phyloP scores from a whole-genome alignment of 2,797 vertebrate genomes.

The Chaenodraco wilsoni region DNA sequence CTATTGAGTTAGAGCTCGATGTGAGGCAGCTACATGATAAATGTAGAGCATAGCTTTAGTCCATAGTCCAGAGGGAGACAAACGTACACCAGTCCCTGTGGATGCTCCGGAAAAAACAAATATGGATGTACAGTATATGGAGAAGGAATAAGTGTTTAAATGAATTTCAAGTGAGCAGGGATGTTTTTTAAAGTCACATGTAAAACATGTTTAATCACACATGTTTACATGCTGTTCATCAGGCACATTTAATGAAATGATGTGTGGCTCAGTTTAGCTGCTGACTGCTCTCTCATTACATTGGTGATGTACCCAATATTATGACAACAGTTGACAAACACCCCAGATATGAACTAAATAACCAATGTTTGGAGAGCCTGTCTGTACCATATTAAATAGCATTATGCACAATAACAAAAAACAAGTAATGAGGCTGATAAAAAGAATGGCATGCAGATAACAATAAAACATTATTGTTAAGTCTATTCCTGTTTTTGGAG shows the following conservation, averaged over 20 bases:
- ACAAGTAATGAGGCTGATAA: not conserved
- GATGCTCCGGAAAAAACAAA: slow-evolving; percentile 30
- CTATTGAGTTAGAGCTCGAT: slow-evolving; percentile 22
- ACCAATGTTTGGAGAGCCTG: not conserved
- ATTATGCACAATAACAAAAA: not conserved
- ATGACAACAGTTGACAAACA: not conserved
- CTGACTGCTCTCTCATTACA: not conserved
- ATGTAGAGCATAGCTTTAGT: slow-evolving; percentile 30
- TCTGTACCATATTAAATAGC: not conserved
- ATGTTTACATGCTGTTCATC: slow-evolving; percentile 10
- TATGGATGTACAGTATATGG: slow-evolving; percentile 47
- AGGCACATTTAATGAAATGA: slow-evolving; percentile 17
- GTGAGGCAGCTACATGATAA: slow-evolving; percentile 11
- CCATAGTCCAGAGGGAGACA: slow-evolving; percentile 26
- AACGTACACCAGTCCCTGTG: not conserved
- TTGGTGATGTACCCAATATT: slow-evolving; percentile 3
- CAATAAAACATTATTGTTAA: not conserved
- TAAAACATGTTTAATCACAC: slow-evolving; percentile 26
- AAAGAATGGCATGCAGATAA: not conserved
- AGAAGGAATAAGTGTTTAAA: slow-evolving; percentile 38
- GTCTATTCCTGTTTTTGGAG: not conserved
- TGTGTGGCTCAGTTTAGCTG: not conserved
- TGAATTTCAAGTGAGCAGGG: slow-evolving; percentile 26
- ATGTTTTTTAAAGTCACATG: slow-evolving; percentile 1
- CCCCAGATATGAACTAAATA: not conserved